phyloP scores from a whole-genome alignment of 2,113 vertebrate genomes.

The Pelvicachromis taeniatus region DNA sequence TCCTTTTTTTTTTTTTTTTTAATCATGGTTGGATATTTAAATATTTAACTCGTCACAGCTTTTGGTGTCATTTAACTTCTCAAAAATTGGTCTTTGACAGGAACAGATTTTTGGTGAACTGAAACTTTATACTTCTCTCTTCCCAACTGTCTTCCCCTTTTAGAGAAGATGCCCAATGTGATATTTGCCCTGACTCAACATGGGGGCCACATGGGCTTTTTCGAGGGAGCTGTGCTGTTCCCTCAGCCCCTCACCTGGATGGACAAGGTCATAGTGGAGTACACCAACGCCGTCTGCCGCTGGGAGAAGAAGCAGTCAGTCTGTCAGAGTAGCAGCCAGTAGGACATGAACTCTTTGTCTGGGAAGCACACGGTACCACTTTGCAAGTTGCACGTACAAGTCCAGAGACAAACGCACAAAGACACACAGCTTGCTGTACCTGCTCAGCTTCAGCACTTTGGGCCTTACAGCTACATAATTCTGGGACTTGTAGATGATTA shows the following conservation, averaged over 20 bases:
- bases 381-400: not conserved
- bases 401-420: not conserved
- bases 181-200: constrained; percentile 88
- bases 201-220: constrained; percentile 95
- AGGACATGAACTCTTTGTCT: not conserved
- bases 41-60: not conserved
- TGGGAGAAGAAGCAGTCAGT: constrained; percentile 81
- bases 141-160: not conserved
- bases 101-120: not conserved
- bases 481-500: not conserved
- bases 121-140: not conserved
- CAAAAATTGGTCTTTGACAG: not conserved
- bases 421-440: not conserved
- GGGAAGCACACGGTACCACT: not conserved
- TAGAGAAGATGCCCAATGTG: constrained; percentile 88
- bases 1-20: not conserved
- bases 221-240: constrained; percentile 89
- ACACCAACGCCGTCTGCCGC: constrained; percentile 85
- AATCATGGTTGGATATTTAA: not conserved
- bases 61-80: not conserved
- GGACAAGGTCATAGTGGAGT: constrained; percentile 92
- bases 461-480: not conserved
- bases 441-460: not conserved
- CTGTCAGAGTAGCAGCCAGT: constrained; percentile 59
- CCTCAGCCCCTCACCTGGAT: constrained; percentile 95